Evolutionary conservation across 2,113 vertebrate genomes (phyloP).

Genomic region (Cervus canadensis): DNA sequence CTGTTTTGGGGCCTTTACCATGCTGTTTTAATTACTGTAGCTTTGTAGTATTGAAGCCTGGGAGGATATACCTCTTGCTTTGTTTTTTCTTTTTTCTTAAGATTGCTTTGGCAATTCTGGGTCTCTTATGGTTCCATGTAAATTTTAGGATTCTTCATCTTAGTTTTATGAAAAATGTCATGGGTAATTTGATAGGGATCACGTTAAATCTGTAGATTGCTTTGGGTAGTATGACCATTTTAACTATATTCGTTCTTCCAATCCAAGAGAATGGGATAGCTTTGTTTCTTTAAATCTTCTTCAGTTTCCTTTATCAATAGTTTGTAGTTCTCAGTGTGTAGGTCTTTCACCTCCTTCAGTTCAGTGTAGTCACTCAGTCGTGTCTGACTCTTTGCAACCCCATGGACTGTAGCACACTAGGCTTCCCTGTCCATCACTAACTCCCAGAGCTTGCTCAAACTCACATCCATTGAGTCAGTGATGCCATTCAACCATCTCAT

Average conservation of each 20-base stretch:
- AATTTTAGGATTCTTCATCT: background rate
- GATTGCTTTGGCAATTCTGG: background rate
- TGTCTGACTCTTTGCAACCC: background rate
- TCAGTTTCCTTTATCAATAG: background rate
- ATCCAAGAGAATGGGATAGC: background rate
- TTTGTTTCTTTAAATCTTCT: background rate
- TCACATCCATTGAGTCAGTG: background rate
- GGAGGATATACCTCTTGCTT: background rate
- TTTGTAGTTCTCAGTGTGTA: background rate
- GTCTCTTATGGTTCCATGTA: background rate
- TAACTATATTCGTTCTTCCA: background rate
- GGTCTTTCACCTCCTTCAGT: background rate
- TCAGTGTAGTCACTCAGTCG: background rate
- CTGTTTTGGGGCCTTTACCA: too few species aligned
- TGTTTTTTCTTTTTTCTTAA: background rate
- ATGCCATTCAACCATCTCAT: background rate
- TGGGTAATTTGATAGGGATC: background rate
- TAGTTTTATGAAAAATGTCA: background rate
- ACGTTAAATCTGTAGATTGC: background rate
- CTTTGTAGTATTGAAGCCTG: background rate
- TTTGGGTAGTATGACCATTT: background rate
- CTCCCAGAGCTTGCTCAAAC: background rate
- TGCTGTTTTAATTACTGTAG: background rate
- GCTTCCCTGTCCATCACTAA: background rate
- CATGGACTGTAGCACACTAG: background rate